phyloP scores from a whole-genome alignment of 2,113 vertebrate species.

The Felis chaus region DNA sequence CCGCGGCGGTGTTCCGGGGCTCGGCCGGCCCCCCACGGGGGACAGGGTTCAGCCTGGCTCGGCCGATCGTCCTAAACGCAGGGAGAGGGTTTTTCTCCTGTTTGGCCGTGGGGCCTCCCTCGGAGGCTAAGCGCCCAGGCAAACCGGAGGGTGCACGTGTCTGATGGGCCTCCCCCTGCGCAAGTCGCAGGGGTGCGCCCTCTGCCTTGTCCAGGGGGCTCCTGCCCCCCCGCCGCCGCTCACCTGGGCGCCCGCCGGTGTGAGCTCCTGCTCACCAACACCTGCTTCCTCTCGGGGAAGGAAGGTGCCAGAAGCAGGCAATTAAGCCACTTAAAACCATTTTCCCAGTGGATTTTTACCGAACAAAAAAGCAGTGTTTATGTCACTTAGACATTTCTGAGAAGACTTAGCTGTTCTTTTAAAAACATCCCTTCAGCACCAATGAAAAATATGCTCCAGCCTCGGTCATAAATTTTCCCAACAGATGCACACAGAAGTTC shows the following conservation, averaged over 20 bases:
- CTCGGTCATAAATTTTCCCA: constrained; percentile 67
- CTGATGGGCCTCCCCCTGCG: no score
- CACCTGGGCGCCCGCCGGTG: background rate
- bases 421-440: constrained; percentile 61
- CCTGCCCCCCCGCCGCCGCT: background rate
- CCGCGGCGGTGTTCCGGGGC: fast-evolving
- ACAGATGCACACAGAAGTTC: constrained; percentile 54
- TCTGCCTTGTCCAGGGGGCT: background rate
- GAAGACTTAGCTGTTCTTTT: constrained; percentile 74
- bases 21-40: background rate
- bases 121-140: background rate
- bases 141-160: background rate
- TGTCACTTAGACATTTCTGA: constrained; percentile 67
- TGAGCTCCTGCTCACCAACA: background rate
- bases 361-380: constrained; percentile 64
- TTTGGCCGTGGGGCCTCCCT: background rate
- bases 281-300: constrained; percentile 38
- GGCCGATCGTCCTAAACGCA: background rate
- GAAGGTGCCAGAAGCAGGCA: background rate
- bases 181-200: background rate
- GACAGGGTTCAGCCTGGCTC: background rate
- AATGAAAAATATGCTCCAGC: constrained; percentile 62
- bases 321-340: constrained; percentile 39
- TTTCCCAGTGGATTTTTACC: constrained; percentile 41
- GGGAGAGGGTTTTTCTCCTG: background rate